Conservation (phyloP, 53 echinoderm and acorn worm species). For the Hippasteria phrygiana region DNA sequence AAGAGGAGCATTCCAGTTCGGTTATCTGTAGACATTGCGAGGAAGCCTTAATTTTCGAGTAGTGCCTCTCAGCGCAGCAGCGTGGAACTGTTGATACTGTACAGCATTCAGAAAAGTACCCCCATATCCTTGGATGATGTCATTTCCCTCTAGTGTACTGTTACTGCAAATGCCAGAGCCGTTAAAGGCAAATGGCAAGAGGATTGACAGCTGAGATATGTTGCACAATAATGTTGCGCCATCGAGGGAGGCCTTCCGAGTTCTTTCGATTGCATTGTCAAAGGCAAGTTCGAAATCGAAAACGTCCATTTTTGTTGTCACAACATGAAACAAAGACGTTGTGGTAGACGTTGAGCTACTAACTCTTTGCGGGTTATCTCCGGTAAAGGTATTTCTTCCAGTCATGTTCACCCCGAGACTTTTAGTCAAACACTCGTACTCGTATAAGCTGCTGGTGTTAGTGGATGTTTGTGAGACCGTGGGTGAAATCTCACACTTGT, state of each 20-base stretch:
- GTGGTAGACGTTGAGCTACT: not conserved
- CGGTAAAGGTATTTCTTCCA: not conserved
- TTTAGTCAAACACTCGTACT: not conserved
- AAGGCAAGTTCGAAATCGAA: not conserved
- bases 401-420: not conserved
- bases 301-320: not conserved
- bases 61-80: not conserved
- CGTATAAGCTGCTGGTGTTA: not conserved
- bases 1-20: slow-evolving; percentile 23
- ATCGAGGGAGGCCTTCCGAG: not conserved
- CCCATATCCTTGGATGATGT: not conserved
- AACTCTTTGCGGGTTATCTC: not conserved
- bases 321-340: not conserved
- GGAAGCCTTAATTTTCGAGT: slow-evolving; percentile 12
- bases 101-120: not conserved
- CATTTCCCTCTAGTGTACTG: not conserved
- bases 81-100: not conserved
- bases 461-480: not conserved
- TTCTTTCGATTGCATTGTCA: not conserved
- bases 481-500: not conserved
- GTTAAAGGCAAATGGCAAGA: slow-evolving; percentile 18
- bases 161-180: not conserved
- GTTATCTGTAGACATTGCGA: not conserved
- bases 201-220: slow-evolving; percentile 3
- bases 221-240: not conserved